Evolutionary conservation across 2,797 vertebrate species (phyloP), one percentile per base, ranked within the genome.

Genomic region (Triplophysa bombifrons): DNA sequence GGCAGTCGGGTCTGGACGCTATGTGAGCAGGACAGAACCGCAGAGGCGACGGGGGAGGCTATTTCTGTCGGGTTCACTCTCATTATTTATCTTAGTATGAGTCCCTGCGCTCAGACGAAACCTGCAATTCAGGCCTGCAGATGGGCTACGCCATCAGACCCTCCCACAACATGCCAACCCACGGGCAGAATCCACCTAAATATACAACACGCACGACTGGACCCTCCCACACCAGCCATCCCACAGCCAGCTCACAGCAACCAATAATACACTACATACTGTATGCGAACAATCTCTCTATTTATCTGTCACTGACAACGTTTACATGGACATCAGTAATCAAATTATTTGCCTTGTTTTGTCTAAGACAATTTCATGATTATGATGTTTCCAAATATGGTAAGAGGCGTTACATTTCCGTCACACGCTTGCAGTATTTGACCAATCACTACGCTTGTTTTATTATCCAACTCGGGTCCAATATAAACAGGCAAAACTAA

Each of bases 81-180:
- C 91, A 91, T 94, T 93, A 94, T 94, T 94, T 93, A 93, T 93
- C 93, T 92, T 91, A 89, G 91, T 86, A 81, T 84, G 86, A 92
- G 91, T 91, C 90, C 90, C 85, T 34, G 85, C 86, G 86, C 90
- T 86, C 84, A 83, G 81, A 85, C 79, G 85, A 87, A 93, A 89
- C 93, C 92, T 92, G 85, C 92, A 93, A 93, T 93, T 93, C 89
- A 88, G 90, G 87, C 83, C 86, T 72, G 82, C 89, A 88, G 89
- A 86, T 80, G 73, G 84, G 73, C 80, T 78, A 61, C 72, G 76
- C 76, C 83, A 84, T 75, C 83, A 74, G 78, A 84, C 82, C 85
- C 84, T 85, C 84, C 81, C 80, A 84, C 86, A 81, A 76, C 55
- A 66, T 67, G 76, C 67, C 79, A 83, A 74, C 84, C 82, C 77